phyloP scores from a whole-genome alignment of 2,113 vertebrate species.

The Platycercus adscitus region DNA sequence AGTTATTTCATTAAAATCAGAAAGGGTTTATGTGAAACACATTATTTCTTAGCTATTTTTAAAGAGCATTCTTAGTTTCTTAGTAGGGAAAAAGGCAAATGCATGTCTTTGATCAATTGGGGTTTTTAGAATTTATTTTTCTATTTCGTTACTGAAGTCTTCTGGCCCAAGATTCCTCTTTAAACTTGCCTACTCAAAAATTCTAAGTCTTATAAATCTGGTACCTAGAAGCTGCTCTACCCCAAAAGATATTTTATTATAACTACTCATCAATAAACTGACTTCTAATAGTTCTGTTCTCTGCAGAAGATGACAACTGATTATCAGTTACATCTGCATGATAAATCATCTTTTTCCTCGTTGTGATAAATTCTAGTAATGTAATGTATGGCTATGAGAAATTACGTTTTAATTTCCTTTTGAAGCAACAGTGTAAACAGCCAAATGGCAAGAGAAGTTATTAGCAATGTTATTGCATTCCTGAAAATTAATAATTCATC shows the following conservation, averaged over 20 bases:
- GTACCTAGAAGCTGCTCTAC: neutral
- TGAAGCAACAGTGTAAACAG: neutral
- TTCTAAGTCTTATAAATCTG: neutral
- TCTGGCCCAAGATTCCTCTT: neutral
- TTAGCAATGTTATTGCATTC: neutral
- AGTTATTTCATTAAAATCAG: neutral
- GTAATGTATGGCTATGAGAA: neutral
- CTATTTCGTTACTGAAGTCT: neutral
- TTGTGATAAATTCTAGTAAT: neutral
- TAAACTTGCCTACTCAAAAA: neutral
- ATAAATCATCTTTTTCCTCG: neutral
- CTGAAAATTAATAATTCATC: neutral
- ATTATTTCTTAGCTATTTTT: neutral
- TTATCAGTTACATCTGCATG: neutral
- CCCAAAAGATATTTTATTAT: neutral
- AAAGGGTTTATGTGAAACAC: neutral
- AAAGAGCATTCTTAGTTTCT: neutral
- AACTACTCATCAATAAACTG: neutral
- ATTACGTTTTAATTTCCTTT: neutral
- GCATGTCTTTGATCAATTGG: neutral
- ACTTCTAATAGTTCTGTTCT: neutral
- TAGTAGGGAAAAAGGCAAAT: neutral
- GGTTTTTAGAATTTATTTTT: neutral
- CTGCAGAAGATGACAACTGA: neutral
- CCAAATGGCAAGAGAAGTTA: neutral